Conservation (phyloP, 2,888 invertebrate species). For the Conchocele bisecta region DNA sequence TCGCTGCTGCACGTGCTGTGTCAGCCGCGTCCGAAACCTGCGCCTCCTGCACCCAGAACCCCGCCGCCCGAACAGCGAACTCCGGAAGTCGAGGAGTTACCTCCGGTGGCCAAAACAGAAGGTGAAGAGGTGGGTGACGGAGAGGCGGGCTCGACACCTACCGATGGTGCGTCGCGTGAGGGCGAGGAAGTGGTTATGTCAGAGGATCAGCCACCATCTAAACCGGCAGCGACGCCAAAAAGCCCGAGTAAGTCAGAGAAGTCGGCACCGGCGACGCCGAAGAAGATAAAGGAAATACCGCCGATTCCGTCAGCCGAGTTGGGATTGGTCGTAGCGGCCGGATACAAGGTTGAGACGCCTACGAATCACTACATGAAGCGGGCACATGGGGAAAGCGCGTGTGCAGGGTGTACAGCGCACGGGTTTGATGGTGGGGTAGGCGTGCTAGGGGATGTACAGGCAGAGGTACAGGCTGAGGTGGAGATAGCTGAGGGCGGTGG, state of each 20-base stretch:
- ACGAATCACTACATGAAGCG: constrained; percentile 78
- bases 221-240: constrained; percentile 43
- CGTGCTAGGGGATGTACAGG: constrained; percentile 53
- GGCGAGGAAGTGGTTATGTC: not conserved
- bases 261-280: constrained; percentile 43
- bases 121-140: constrained; percentile 9
- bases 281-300: constrained; percentile 61
- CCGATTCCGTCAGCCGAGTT: constrained; percentile 76
- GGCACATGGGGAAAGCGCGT: constrained; percentile 65
- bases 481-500: constrained; percentile 64
- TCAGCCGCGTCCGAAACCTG: constrained; percentile 81
- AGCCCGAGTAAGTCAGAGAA: constrained; percentile 57
- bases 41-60: constrained; percentile 43
- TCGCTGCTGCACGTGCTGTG: constrained; percentile 84
- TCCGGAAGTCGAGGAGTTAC: constrained; percentile 26
- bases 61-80: constrained; percentile 43
- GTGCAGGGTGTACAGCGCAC: constrained; percentile 66
- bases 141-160: not conserved
- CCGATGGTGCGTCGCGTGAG: constrained; percentile 5
- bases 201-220: constrained; percentile 26
- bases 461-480: constrained; percentile 47
- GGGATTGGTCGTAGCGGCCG: constrained; percentile 82
- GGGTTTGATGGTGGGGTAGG: constrained; percentile 63
- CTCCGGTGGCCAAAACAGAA: constrained; percentile 3
- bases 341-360: constrained; percentile 81